These are phyloP conservation scores for Eutrigla gurnardus DNA, from an alignment of 2,797 vertebrate species.

Conservation along the genomic window DNA sequence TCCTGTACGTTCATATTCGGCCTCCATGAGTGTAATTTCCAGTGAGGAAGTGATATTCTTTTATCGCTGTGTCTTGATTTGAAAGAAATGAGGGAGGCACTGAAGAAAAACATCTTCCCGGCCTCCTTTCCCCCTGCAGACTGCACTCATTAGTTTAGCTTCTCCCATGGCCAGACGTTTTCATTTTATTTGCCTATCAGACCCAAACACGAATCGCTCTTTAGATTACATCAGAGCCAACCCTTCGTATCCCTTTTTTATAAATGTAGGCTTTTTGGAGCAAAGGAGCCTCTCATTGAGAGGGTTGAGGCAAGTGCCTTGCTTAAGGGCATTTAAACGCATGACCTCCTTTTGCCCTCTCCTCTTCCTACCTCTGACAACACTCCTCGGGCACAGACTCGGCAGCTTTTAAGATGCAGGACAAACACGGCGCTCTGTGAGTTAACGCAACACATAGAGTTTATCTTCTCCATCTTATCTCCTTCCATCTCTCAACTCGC, in stretches of 20 bases:
- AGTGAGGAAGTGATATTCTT: conserved; percentile 7
- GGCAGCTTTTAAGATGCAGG: conserved; percentile 57
- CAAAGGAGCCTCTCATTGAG: conserved; percentile 58
- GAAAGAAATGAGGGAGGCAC: conserved; percentile 19
- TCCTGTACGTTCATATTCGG: not conserved
- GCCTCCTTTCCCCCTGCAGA: not conserved
- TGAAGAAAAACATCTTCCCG: conserved; percentile 20
- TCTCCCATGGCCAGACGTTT: conserved; percentile 51
- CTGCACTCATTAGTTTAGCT: conserved; percentile 44
- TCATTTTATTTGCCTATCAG: conserved; percentile 71
- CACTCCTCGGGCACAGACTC: conserved; percentile 65
- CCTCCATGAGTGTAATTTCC: conserved; percentile 7
- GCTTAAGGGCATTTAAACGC: conserved; percentile 77
- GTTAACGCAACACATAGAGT: conserved; percentile 31
- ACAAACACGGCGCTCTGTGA: conserved; percentile 60
- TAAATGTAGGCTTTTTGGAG: conserved; percentile 49
- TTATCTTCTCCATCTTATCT: conserved; percentile 64
- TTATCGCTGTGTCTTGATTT: conserved; percentile 26
- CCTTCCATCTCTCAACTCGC: conserved; percentile 12
- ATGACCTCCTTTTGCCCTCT: conserved; percentile 80
- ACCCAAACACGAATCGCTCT: conserved; percentile 50
- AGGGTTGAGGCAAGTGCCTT: conserved; percentile 76
- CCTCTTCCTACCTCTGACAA: conserved; percentile 60
- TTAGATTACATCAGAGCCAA: conserved; percentile 28
- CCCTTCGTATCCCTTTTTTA: conserved; percentile 20